Evolutionary conservation across 2,797 vertebrate species (phyloP), one percentile per base, ranked within the genome.

Genomic region (Staurois parvus): DNA sequence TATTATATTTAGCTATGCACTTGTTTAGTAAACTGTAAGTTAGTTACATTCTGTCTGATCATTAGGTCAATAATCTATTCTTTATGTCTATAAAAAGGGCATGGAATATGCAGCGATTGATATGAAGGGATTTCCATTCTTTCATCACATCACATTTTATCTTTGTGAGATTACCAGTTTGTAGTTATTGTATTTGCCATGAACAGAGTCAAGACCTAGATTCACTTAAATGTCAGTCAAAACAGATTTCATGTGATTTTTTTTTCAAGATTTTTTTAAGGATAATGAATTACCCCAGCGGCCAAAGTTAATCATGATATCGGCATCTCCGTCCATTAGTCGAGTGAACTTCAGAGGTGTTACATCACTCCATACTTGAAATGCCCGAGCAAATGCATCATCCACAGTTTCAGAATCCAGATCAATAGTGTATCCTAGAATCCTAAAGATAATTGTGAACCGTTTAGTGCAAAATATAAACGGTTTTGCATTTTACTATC

Each of bases 221-320:
- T 59, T 8, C 6, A 24, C 19, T 59, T 7, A 5, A 59, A 59
- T 59, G 0, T 24, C 21, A 24, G 52, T 21, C 21, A 21, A 59
- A 59, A 2, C 52, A 9, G 21, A 24, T 59, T 24, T 59, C 52
- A 59, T 6, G n/a, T 24, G 21, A 24, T 59, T 59, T 59, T 5
- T 21, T 59, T 2, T 24, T 59, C 5, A n/a, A n/a, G n/a, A n/a
- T n/a, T 59, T 59, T 59, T 59, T 24, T 2, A 72, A 45, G 28
- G n/a, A 28, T 68, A 59, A 28, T 30, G 37, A 34, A 67, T 81
- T 98, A 99, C 98, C 98, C 91, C 97, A 98, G 89, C 98, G 96
- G 24, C 98, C 98, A 87, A 99, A 99, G 89, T 99, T 98, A 90
- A 99, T 95, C 97, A 99, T 99, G 88, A 99, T 99, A 92, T 99